Percentiles rank a stretch among this genome's conserved stretches.
These are phyloP conservation scores for Gobio gobio DNA, from an alignment of 2,113 vertebrate genomes.

Conservation along the genomic window DNA sequence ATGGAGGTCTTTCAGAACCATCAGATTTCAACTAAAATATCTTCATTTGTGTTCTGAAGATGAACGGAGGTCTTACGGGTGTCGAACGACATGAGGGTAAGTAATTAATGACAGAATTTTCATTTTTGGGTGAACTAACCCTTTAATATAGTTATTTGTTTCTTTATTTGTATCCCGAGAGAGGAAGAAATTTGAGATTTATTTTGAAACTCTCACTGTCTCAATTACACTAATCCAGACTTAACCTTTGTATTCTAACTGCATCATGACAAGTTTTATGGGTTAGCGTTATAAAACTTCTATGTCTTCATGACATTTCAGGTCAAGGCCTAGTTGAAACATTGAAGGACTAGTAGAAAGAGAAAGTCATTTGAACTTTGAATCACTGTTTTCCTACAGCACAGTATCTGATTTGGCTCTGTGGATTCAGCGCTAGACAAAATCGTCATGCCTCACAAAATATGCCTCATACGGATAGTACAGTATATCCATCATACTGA, in stretches of 20 bases:
- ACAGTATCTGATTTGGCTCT: background rate
- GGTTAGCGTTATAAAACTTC: background rate
- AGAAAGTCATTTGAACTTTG: background rate
- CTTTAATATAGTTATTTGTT: too few relatives aligned
- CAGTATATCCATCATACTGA: background rate
- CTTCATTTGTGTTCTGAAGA: too few relatives aligned
- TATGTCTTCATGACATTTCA: background rate
- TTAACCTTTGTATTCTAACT: conserved; percentile 1
- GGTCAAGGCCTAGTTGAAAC: background rate
- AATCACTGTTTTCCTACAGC: background rate
- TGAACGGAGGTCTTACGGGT: too few relatives aligned
- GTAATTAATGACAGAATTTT: too few relatives aligned
- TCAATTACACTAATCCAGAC: conserved; percentile 11
- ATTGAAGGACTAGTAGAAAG: background rate
- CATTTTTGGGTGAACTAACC: too few relatives aligned
- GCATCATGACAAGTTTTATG: conserved; percentile 6
- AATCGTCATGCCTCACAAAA: background rate
- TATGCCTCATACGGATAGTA: background rate
- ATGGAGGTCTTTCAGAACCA: too few relatives aligned
- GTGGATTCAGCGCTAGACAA: background rate
- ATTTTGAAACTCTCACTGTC: background rate
- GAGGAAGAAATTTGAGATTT: background rate
- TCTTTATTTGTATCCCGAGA: too few relatives aligned
- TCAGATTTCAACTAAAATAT: too few relatives aligned
- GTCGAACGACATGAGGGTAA: too few relatives aligned